Evolutionary conservation across 1,140 invertebrate genomes (phyloP).

Genomic region (Pristionchus pacificus): DNA sequence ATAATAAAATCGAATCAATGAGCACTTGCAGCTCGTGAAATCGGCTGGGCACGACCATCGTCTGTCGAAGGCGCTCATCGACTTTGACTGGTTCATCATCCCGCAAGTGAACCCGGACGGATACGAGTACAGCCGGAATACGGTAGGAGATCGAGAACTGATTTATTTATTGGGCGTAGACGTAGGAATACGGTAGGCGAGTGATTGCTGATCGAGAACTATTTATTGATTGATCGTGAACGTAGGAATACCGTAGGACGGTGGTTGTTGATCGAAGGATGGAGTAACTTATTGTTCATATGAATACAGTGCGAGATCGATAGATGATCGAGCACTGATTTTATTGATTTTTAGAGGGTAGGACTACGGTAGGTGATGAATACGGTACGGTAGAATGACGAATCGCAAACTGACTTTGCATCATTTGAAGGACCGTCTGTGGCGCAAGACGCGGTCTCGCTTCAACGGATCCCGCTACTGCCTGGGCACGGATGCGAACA

Average conservation of each 20-base stretch:
- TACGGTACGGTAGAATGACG: too few relatives aligned
- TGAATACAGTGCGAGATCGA: too few relatives aligned
- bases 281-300: too few relatives aligned
- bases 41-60: slow-evolving; percentile 33
- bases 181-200: too few relatives aligned
- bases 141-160: slow-evolving; percentile 22
- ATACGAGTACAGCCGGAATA: slow-evolving; percentile 55
- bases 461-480: slow-evolving; percentile 54
- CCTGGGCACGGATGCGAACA: slow-evolving; percentile 60
- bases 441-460: slow-evolving; percentile 59
- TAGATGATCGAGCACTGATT: too few relatives aligned
- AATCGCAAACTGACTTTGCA: too few relatives aligned
- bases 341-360: too few relatives aligned
- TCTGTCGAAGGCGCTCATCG: slow-evolving; percentile 66
- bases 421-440: slow-evolving; percentile 60
- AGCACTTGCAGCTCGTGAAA: slow-evolving; percentile 36
- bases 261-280: too few relatives aligned
- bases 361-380: too few relatives aligned
- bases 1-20: slow-evolving; percentile 3
- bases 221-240: too few relatives aligned
- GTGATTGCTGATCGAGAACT: too few relatives aligned
- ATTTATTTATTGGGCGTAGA: background rate
- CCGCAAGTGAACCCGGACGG: slow-evolving; percentile 60
- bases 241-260: too few relatives aligned
- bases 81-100: slow-evolving; percentile 75